Base-by-base conservation (phyloP, 2,888 invertebrate species). In the Scaptomyza polygonia region DNA sequence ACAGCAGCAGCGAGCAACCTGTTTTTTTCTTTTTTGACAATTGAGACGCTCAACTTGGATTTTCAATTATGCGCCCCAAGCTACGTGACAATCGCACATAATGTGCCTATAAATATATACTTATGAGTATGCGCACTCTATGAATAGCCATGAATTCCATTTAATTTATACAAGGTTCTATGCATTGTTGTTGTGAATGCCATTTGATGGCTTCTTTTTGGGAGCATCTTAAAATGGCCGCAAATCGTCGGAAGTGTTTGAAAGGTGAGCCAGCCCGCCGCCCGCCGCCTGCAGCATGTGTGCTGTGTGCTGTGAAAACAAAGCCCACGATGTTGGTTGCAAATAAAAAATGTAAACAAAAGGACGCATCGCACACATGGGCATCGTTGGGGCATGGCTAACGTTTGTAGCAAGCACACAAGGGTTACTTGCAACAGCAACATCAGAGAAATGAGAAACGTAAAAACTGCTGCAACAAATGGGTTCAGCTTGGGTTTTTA, bases 311-410 rank as follows among this genome's bases (percentile, higher is more conserved):
- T 56, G 48, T 62, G 67, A 68, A 74, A 69, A 77, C 69, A 69
- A 74, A 69, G 80, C 54, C 74, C 67, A 62, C 71, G 58, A 83
- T 86, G 70, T 84, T 74, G 84, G 84, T 86, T 83, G 71, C 30
- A 74, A 86, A 70, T 72, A 84, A 76, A 80, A 88, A 84, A 75
- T 75, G 81, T 88, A 83, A 88, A 88, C 84, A 88, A 88, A 86
- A 56, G 88, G 80, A 48, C 68, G 71, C 75, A 75, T 65, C 64
- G 62, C 71, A 73, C 80, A 86, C 86, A 79, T 67, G 79, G 83
- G 79, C 74, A 73, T 74, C 74, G 65, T 78, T 67, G 49, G 70
- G 56, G 67, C 61, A 59, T 55, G 45, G 67, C 65, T 72, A 78
- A 87, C 86, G 85, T 78, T 81, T 72, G 53, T 64, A 54, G 32